Base-by-base conservation (phyloP, 1,140 invertebrate genomes). In the Leucophenga varia region DNA sequence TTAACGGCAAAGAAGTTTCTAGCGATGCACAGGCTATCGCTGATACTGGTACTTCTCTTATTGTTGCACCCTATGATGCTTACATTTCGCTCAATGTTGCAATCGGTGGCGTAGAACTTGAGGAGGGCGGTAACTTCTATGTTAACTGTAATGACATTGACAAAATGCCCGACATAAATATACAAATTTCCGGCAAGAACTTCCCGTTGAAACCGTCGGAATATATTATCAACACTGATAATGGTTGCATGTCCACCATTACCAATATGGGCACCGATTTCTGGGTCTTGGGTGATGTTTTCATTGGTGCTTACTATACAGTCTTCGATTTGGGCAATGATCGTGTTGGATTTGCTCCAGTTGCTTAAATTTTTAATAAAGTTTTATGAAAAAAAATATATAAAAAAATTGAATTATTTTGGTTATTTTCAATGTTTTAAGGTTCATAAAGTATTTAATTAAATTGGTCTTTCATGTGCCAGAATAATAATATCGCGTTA, bases 1-100 rank as follows among this genome's bases (percentile, higher is more conserved):
- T 40, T 21, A 18, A 19, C 8, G 31, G 36, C 20, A 12, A 19
- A 5, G 17, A 1, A 2, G 58, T 76, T 72, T 21, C 70, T 47
- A 21, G 51, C 4, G 78, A 79, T 5, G 84, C 82, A 54, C 58
- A 79, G 55, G 85, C 84, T n/a, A 88, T 89, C 57, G 86, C 85
- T 52, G 87, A 89, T 59, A 87, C 87, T 37, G 87, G 87, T 10
- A 89, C 88, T 22, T 85, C 83, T 17, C 76, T 89, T 2, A 80
- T 90, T 51, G 85, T 84, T 53, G 87, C 85, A 18, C 88, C 87
- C 2, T 63, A 76, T 3, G 82, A 86, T 54, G 76, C 53, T 1
- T 36, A 88, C 25, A 28, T 43, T 1, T 36, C 7, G 13, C 44
- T 67, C 7, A 50, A 58, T 32, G 17, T 19, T 2, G 37, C 34